A percentile compares a stretch with the other conserved stretches of the same genome.
These are phyloP conservation scores for Eurois occulta DNA, from an alignment of 2,888 invertebrate genomes.

Conservation along the genomic window DNA sequence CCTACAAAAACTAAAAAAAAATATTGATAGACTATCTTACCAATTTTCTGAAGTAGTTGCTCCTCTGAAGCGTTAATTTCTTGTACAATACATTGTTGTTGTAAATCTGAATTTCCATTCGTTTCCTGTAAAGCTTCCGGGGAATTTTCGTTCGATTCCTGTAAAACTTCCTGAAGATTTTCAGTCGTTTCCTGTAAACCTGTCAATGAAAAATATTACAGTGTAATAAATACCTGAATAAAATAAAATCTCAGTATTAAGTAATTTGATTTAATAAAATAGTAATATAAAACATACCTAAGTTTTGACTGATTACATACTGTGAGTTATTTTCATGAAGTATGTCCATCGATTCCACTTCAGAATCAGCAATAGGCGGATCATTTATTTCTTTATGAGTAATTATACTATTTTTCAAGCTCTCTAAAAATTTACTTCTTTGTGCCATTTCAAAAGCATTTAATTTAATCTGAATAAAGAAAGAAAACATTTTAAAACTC, in stretches of 20 bases:
- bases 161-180: neutral
- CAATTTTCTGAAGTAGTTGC: neutral
- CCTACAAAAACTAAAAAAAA: neutral
- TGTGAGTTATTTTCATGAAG: neutral
- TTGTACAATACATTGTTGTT: slow-evolving; percentile 1
- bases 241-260: neutral
- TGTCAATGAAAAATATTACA: neutral
- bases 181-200: neutral
- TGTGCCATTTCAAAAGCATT: neutral
- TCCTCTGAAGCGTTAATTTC: neutral
- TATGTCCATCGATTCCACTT: slow-evolving; percentile 1
- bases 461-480: neutral
- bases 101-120: neutral
- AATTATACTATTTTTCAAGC: neutral
- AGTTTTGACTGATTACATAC: neutral
- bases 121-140: neutral
- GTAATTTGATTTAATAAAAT: neutral
- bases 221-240: neutral
- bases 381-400: neutral
- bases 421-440: neutral
- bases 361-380: neutral
- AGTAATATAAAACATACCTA: neutral
- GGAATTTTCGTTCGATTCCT: neutral
- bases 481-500: neutral
- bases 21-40: neutral